Evolutionary conservation across 2,113 vertebrate species (phyloP), one percentile per base, ranked within the genome.

Genomic region (Apus apus): DNA sequence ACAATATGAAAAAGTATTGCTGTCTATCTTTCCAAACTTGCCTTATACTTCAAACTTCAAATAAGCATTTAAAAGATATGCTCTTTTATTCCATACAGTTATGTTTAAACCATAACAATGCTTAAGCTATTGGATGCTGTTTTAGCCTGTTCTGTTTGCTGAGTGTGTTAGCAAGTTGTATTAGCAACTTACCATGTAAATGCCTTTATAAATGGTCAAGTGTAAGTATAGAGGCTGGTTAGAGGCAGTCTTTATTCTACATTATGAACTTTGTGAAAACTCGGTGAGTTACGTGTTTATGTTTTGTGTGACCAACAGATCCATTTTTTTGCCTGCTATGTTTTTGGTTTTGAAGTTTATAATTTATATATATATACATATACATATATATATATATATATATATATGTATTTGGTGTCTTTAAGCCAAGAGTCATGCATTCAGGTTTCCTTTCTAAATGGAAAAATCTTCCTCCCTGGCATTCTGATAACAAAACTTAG

Each of bases 371-470:
- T 18, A 30, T 50, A 17, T 13, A 17, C 19, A 12, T 80, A 50
- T 30, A 4, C 17, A 30, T 50, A 17, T 13, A 17, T 16, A 12
- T 38, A 38, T 38, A 38, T 48, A 21, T 56, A 50, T 30, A 4
- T 30, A 30, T 50, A 17, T 13, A 17, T 19, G 10, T 80, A 51
- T 34, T 54, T 51, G 22, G 12, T 80, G 3, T 46, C 22, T 72
- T 85, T 78, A 57, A 84, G 30, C 36, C 6, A 21, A 40, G 70
- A 86, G 22, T 78, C 32, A 15, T 43, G 88, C 25, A 25, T 85
- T 86, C 50, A 54, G 38, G 8, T 93, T 96, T 94, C 56, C 57
- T 80, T 81, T 76, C 82, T 75, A 88, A 96, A 77, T 26, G 46
- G 58, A 83, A 85, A 93, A 84, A 38, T 89, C 25, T 91, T 48